Conservation (phyloP, 64 coral and sea anemone genomes). For the Acropora yongei region DNA sequence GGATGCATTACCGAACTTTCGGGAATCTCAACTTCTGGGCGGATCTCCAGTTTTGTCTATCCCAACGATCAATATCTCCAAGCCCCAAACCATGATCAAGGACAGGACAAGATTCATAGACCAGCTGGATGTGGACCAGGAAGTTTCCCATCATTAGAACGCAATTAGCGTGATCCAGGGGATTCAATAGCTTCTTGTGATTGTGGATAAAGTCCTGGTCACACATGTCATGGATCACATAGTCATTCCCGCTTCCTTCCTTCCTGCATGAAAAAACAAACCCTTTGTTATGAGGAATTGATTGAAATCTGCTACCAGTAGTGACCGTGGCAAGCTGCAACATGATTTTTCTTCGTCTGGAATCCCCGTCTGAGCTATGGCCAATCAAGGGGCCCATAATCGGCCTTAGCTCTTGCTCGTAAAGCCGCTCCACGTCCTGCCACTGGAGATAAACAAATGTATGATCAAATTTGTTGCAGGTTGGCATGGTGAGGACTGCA, state of each 20-base stretch:
- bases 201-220: constrained; percentile 52
- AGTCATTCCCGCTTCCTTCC: not conserved
- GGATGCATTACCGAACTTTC: too few relatives aligned
- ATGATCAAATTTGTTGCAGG: constrained; percentile 32
- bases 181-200: constrained; percentile 20
- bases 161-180: not conserved
- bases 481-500: constrained; percentile 40
- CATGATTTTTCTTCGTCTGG: constrained; percentile 39
- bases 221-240: not conserved
- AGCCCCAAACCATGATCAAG: too few relatives aligned
- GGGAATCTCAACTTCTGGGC: too few relatives aligned
- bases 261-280: constrained; percentile 24
- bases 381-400: constrained; percentile 30
- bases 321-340: constrained; percentile 10
- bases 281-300: constrained; percentile 11
- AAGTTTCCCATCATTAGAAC: constrained; percentile 12
- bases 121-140: not conserved
- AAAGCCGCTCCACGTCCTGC: constrained; percentile 14
- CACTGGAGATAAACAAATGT: constrained; percentile 26
- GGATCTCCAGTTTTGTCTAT: too few relatives aligned
- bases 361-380: constrained; percentile 54
- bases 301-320: constrained; percentile 7
- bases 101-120: too few relatives aligned
- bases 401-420: not conserved
- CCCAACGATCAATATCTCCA: too few relatives aligned